Evolutionary conservation across 1,140 invertebrate species (phyloP).

Genomic region (Heliconius congener): DNA sequence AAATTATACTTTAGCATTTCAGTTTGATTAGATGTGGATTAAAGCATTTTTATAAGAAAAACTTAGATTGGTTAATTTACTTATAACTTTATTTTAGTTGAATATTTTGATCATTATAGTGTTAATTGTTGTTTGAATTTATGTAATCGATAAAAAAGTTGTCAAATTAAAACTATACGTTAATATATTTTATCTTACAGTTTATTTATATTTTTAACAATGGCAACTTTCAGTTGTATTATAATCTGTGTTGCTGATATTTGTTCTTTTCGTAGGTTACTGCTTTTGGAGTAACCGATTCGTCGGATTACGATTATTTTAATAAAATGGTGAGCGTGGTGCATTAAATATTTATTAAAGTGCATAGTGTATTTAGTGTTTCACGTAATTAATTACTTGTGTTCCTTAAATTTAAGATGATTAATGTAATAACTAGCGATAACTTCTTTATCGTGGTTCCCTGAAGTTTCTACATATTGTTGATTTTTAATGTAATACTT

Average conservation of each 20-base stretch:
- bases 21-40: no score
- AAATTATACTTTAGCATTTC: no score
- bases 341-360: slow-evolving; percentile 31
- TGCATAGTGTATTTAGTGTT: slow-evolving; percentile 4
- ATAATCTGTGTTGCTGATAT: background rate
- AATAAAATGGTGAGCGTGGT: slow-evolving; percentile 52
- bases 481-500: background rate
- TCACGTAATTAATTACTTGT: background rate
- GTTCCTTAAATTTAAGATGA: slow-evolving; percentile 22
- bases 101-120: no score
- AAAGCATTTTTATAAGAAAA: no score
- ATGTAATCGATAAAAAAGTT: no score
- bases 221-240: background rate
- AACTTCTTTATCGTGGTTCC: slow-evolving; percentile 15
- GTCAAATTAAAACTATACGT: no score
- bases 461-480: background rate
- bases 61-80: no score
- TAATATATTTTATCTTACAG: background rate
- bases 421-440: slow-evolving; percentile 30
- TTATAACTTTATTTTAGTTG: no score
- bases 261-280: slow-evolving; percentile 50
- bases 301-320: slow-evolving; percentile 38
- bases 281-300: slow-evolving; percentile 45
- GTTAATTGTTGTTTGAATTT: no score
- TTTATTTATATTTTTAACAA: background rate